Conservation (phyloP, 1,140 invertebrate genomes). For the Luehdorfia chinensis region DNA sequence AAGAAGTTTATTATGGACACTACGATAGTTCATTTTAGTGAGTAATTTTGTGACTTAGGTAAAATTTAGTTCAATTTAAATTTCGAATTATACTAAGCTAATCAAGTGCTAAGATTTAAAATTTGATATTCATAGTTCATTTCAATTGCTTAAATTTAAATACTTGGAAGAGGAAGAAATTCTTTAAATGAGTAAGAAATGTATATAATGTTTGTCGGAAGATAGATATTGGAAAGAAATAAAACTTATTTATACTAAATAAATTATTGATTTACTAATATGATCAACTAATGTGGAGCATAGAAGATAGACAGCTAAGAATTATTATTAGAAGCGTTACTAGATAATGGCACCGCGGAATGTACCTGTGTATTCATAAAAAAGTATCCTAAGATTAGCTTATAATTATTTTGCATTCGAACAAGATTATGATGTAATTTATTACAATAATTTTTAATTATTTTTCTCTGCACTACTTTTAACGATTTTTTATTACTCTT, state of each 20-base stretch:
- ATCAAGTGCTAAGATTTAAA: conserved; percentile 65
- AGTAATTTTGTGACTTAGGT: conserved; percentile 62
- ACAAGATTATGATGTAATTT: conserved; percentile 43
- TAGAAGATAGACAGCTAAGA: conserved; percentile 58
- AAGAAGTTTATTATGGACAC: conserved; percentile 70
- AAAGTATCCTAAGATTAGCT: conserved; percentile 69
- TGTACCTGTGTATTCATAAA: conserved; percentile 65
- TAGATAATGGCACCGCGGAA: conserved; percentile 71
- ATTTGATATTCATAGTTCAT: conserved; percentile 48
- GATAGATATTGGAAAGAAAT: too few species aligned
- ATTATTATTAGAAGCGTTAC: conserved; percentile 60
- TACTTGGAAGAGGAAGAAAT: background rate
- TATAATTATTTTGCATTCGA: conserved; percentile 60
- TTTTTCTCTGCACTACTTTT: conserved; percentile 51
- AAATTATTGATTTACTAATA: too few species aligned
- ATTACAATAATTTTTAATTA: conserved; percentile 56
- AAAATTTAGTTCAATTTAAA: conserved; percentile 60
- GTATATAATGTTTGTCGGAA: background rate
- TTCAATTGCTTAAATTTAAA: conserved; percentile 31
- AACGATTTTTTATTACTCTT: conserved; percentile 46
- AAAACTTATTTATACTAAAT: too few species aligned
- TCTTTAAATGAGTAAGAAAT: background rate
- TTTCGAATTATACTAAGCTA: conserved; percentile 68
- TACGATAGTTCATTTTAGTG: conserved; percentile 62
- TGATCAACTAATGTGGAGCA: conserved; percentile 30